phyloP scores from a whole-genome alignment of 2,113 vertebrate species.

The Pygoscelis adeliae region DNA sequence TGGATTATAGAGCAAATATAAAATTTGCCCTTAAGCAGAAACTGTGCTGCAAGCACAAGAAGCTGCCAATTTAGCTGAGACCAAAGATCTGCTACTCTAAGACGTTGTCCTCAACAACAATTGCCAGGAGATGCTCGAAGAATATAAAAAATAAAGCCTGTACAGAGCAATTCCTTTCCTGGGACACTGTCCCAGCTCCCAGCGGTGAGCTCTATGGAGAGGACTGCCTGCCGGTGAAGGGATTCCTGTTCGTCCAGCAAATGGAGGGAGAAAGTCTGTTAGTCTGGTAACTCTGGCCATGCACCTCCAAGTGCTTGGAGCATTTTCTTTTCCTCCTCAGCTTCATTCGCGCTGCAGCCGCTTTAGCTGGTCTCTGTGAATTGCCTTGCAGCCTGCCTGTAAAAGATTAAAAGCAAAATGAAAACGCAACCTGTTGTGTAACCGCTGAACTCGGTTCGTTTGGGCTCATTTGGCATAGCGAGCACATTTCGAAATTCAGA shows the following conservation, averaged over 20 bases:
- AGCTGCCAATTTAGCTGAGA: not conserved
- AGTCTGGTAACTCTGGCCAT: not conserved
- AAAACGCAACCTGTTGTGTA: not conserved
- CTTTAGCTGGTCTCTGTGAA: not conserved
- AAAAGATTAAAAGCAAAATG: not conserved
- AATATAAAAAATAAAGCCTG: not conserved
- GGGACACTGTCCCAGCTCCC: not conserved
- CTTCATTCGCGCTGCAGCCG: not conserved
- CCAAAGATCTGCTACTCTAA: not conserved
- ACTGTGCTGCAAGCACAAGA: not conserved
- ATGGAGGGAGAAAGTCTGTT: not conserved
- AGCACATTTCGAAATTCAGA: not conserved
- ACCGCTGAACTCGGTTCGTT: not conserved
- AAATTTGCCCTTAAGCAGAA: not conserved
- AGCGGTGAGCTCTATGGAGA: not conserved
- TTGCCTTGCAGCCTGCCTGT: not conserved
- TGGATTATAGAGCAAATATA: not conserved
- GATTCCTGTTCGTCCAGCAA: not conserved
- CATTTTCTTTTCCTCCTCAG: not conserved
- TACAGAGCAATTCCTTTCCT: not conserved
- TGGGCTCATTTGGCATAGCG: not conserved
- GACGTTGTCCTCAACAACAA: not conserved
- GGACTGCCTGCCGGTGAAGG: not conserved
- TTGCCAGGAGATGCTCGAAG: not conserved
- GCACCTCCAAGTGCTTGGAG: not conserved